Evolutionary conservation across 2,113 vertebrate genomes (phyloP), one percentile per base, ranked within the genome.

Genomic region (Tachysurus vachellii): DNA sequence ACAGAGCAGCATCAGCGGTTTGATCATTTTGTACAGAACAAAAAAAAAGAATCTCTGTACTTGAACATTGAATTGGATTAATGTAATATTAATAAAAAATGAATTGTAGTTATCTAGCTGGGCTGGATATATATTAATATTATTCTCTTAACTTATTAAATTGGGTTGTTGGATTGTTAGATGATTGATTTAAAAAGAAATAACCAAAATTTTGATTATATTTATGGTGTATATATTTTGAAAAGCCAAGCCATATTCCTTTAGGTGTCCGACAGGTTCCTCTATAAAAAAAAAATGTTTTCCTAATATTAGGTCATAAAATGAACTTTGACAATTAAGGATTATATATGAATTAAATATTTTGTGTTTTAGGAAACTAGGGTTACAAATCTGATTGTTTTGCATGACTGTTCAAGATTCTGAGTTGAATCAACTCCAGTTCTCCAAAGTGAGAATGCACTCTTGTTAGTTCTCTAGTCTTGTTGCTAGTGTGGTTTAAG

Each of bases 41-140:
- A 56, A 57, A 86, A 73, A 79, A 80, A 77, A 57, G 73, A 36
- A 36, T 36, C 88, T 90, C 82, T 36, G 13, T 85, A 64, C 36
- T 53, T 77, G 28, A 82, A 76, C 66, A 28, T 21, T 21, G 19
- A 80, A 80, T 85, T 80, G 56, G 53, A 59, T 68, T 31, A 57
- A 76, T 87, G 76, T 61, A 28, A 81, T 73, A 87, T 68, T 77
- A n/a, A 21, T 56, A 4, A 44, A 56, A 64, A 36, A 70, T 11
- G 23, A 82, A 81, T 80, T 64, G 28, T 66, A 50, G 70, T 86
- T 86, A 84, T 94, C 90, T 95, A 94, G 93, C 94, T 92, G 93
- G 92, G 90, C 93, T 95, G 93, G 93, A 94, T 87, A 50, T 89
- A 81, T 57, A 59, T 50, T 50, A 50, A 81, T 61, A 61, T 88